Base-by-base conservation (phyloP, 2,797 vertebrate genomes). In the Poecile montanus region DNA sequence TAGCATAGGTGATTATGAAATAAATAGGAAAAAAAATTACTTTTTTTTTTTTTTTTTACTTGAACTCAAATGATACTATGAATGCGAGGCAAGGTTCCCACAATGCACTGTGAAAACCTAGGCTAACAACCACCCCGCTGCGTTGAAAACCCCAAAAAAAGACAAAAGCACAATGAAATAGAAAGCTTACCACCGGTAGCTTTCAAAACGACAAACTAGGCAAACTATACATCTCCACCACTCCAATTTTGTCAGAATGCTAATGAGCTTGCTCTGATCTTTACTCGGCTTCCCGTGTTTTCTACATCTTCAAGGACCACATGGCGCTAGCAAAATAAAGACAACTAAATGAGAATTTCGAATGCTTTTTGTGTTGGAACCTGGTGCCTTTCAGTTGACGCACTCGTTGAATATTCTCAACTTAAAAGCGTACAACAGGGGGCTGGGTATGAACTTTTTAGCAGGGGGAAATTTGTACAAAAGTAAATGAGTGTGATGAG, bases 311-410 rank as follows among this genome's bases (percentile, higher is more conserved):
- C 99, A 99, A 99, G 99, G 99, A 99, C 99, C 99, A 98, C 99
- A 99, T 99, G 99, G 98, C 95, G 99, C 98, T 99, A 98, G 98
- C 98, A 98, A 99, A 99, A 99, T 99, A 99, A 99, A 99, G 99
- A 99, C 99, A 98, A 98, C 98, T 99, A 99, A 99, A 99, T 99
- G 99, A 99, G 99, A 99, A 99, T 99, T 99, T 99, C 98, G 98
- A 99, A 98, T 98, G 98, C 98, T 99, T 99, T 99, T 99, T 99
- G 98, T 98, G 98, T 98, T 97, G 96, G 97, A 97, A 97, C 98
- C 97, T 97, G 96, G 97, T 97, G 98, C 98, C 98, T 98, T 99
- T 99, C 98, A 98, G 97, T 97, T 97, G 94, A 98, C 97, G 98
- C 96, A 96, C 98, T 98, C 98, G 98, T 98, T 98, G 98, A 98